Percentiles rank a stretch among this genome's conserved stretches.
Evolutionary conservation across 92 coral and sea anemone genomes (phyloP).

Genomic region (Zoanthus solanderi): DNA sequence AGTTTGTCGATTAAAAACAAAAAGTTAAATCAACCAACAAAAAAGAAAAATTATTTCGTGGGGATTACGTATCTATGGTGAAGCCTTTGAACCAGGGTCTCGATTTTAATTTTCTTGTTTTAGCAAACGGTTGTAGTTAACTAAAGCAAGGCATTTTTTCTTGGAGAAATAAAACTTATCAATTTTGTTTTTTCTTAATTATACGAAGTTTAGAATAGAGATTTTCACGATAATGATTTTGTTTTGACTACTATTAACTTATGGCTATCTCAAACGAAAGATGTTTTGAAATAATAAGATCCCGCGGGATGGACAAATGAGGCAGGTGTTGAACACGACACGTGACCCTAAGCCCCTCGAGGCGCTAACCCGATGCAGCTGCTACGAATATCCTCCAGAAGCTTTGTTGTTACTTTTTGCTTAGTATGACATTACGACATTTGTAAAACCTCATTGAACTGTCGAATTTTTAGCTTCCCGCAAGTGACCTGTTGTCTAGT

Average conservation of each 20-base stretch:
- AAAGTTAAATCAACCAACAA: too few relatives aligned
- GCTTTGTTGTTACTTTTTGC: background rate
- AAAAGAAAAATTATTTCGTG: too few relatives aligned
- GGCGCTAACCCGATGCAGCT: background rate
- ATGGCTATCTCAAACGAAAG: background rate
- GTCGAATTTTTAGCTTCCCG: constrained; percentile 3
- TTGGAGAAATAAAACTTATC: background rate
- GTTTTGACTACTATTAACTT: constrained; percentile 27
- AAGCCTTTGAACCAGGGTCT: too few relatives aligned
- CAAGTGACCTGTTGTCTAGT: constrained; percentile 1
- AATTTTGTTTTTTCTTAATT: background rate
- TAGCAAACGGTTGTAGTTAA: too few relatives aligned
- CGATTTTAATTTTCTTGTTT: too few relatives aligned
- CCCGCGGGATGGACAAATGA: constrained; percentile 13
- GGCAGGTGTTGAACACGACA: constrained; percentile 27
- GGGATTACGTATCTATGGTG: too few relatives aligned
- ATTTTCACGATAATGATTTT: constrained; percentile 11
- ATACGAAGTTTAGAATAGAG: background rate
- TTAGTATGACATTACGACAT: background rate
- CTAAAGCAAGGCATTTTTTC: too few relatives aligned
- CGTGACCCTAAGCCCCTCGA: constrained; percentile 4
- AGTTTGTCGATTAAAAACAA: too few relatives aligned
- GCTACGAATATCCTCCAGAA: background rate
- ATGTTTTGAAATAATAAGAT: constrained; percentile 14
- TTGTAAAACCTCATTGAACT: constrained; percentile 12